phyloP scores from a whole-genome alignment of 2,113 vertebrate species.

The Rhynchomys soricoides region DNA sequence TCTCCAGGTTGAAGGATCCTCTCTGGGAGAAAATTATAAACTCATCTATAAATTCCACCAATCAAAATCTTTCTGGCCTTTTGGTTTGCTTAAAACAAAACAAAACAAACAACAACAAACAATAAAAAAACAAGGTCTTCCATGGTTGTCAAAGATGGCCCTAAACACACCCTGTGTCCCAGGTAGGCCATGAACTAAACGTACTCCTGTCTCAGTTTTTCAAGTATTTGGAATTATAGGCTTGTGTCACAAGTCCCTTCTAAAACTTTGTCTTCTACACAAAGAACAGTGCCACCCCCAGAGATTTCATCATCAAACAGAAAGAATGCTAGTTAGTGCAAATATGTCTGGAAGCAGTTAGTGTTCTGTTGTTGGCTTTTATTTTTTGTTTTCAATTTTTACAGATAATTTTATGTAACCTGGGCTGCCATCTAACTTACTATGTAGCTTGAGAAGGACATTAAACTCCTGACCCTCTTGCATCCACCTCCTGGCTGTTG shows the following conservation, averaged over 20 bases:
- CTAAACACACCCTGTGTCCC: not conserved
- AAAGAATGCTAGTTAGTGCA: not conserved
- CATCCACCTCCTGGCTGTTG: not conserved
- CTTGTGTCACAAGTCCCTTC: not conserved
- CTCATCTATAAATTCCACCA: not conserved
- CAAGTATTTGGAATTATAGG: not conserved
- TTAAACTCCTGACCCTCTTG: not conserved
- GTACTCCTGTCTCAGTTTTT: not conserved
- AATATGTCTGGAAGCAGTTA: not conserved
- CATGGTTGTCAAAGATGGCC: not conserved
- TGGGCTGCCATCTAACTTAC: not conserved
- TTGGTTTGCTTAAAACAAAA: not conserved
- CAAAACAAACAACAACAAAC: too few species aligned
- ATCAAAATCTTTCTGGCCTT: not conserved
- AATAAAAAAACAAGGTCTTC: too few species aligned
- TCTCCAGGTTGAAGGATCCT: conserved; percentile 4
- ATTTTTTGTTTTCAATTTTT: not conserved
- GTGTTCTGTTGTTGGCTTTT: not conserved
- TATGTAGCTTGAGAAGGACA: not conserved
- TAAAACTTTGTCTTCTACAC: not conserved
- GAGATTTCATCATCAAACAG: not conserved
- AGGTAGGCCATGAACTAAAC: not conserved
- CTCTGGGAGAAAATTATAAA: conserved; percentile 12
- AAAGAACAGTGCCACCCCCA: not conserved
- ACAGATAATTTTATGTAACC: not conserved